These are phyloP conservation scores for Hydrozoanthus tunicans DNA, from an alignment of 64 coral and sea anemone species.

Conservation along the genomic window DNA sequence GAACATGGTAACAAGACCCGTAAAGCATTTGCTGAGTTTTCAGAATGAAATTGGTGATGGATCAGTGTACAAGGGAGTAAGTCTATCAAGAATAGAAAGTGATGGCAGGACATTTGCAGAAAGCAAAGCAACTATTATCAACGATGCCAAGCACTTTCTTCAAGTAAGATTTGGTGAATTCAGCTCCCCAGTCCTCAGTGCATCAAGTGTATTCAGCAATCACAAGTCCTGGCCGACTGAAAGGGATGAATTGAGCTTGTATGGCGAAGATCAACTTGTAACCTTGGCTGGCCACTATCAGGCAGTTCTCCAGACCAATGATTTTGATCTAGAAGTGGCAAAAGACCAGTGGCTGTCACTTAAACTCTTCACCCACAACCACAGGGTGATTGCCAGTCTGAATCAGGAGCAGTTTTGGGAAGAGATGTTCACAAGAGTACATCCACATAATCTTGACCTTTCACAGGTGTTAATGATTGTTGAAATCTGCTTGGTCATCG, in stretches of 20 bases:
- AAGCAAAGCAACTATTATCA: constrained; percentile 64
- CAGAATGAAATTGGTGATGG: constrained; percentile 66
- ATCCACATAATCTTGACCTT: neutral
- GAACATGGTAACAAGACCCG: constrained; percentile 48
- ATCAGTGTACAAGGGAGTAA: constrained; percentile 58
- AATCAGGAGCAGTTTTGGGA: too few relatives aligned
- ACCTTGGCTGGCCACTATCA: too few relatives aligned
- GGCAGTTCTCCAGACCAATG: too few relatives aligned
- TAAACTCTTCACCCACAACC: too few relatives aligned
- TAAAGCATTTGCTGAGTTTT: constrained; percentile 54
- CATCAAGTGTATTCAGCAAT: too few relatives aligned
- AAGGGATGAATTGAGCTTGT: too few relatives aligned
- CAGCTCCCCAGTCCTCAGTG: constrained; percentile 17
- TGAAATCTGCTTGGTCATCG: constrained; percentile 37
- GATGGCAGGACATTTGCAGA: constrained; percentile 60
- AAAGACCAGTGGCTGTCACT: too few relatives aligned
- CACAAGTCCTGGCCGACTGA: too few relatives aligned
- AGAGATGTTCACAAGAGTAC: too few relatives aligned
- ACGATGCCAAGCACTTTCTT: constrained; percentile 53
- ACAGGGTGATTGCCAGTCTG: too few relatives aligned
- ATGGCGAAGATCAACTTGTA: too few relatives aligned
- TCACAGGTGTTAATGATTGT: neutral
- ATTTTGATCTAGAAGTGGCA: too few relatives aligned
- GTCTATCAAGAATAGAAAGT: constrained; percentile 60
- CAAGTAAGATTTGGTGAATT: constrained; percentile 62